Base-by-base conservation (phyloP, 2,797 vertebrate genomes). In the Ciconia nigra region DNA sequence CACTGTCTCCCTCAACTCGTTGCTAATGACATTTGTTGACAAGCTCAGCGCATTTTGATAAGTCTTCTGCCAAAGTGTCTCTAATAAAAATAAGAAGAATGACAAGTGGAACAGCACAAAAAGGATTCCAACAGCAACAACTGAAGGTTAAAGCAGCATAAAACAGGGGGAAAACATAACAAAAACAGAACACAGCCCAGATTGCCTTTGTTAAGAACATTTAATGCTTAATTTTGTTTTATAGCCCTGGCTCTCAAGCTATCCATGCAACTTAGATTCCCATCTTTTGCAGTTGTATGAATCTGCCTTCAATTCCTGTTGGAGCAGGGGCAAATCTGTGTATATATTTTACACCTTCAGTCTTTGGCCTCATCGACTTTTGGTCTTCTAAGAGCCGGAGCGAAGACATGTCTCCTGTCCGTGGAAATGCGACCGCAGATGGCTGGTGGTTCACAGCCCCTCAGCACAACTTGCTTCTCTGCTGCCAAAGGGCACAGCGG, bases 111-210 rank as follows among this genome's bases (percentile, higher is more conserved):
- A 81, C 78, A 84, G 93, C 0, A 5, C 96, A 69, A 87, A 89
- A 90, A 90, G 65, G 57, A 94, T 97, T 98, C 97, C 97, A 98
- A 97, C 95, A 98, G 97, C 93, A 98, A 98, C 97, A 98, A 95
- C 83, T 25, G 80, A 96, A 98, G 90, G 96, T 96, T 97, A 97
- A 94, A 92, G 91, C 94, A 95, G 90, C 94, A 96, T 71, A 96
- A 96, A 96, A 93, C 58, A 76, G 84, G 89, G 95, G 91, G 79
- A 51, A 94, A 96, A 61, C 91, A 95, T 90, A 97, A 97, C 87
- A 96, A 91, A 96, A 95, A 67, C 85, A 92, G 79, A 89, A 93
- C 80, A 51, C 67, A 93, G 91, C 69, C 82, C 65, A 92, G 80
- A 93, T 96, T 82, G 84, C 62, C 78, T 96, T 96, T 93, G 72